Conservation (phyloP, 2,113 vertebrate species). For the Rhynchopsitta pachyrhyncha region DNA sequence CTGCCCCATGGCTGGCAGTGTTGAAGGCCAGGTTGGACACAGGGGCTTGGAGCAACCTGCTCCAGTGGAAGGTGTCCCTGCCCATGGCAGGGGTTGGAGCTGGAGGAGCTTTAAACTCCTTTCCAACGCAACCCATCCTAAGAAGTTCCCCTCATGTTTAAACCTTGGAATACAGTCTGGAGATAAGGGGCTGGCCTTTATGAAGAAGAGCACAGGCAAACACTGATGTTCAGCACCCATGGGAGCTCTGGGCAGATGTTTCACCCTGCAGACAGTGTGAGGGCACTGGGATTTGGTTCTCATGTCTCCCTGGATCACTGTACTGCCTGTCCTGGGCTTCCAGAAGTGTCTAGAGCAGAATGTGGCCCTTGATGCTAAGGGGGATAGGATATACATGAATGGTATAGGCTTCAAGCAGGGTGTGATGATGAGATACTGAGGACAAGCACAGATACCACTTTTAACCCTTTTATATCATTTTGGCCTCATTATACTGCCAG, state of each 20-base stretch:
- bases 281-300: background rate
- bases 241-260: background rate
- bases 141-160: background rate
- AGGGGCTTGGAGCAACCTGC: background rate
- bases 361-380: background rate
- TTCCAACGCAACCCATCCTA: background rate
- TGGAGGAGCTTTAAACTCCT: background rate
- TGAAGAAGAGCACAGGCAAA: background rate
- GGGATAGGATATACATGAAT: background rate
- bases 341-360: background rate
- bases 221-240: background rate
- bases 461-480: background rate
- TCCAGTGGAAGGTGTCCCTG: background rate
- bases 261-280: background rate
- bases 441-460: background rate
- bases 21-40: no score
- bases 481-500: accelerated
- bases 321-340: background rate
- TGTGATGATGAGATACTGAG: background rate
- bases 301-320: background rate
- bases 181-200: background rate
- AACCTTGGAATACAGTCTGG: background rate
- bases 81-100: accelerated
- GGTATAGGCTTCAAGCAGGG: background rate
- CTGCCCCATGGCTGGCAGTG: no score